phyloP scores from a whole-genome alignment of 2,113 vertebrate species.

The Pangasianodon gigas region DNA sequence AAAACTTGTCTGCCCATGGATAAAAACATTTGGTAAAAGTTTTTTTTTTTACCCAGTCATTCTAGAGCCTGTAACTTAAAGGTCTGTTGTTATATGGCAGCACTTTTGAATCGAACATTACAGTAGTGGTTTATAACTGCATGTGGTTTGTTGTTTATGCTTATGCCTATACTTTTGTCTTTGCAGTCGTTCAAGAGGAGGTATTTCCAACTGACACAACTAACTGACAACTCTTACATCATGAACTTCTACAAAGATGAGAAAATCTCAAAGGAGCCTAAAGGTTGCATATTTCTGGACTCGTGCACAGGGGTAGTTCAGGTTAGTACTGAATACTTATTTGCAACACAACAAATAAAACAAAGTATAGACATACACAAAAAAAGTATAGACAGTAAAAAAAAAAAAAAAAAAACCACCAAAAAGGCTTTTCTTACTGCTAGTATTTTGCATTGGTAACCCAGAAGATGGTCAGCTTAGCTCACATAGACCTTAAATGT shows the following conservation, averaged over 20 bases:
- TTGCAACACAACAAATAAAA: background rate
- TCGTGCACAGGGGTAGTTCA: constrained; percentile 95
- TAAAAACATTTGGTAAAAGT: background rate
- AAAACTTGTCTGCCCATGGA: background rate
- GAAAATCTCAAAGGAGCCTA: constrained; percentile 98
- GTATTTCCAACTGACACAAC: constrained; percentile 95
- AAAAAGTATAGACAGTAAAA: background rate
- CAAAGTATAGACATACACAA: too few relatives aligned
- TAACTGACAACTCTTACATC: constrained; percentile 96
- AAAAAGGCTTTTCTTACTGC: background rate
- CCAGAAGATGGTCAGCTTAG: background rate
- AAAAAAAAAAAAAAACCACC: background rate
- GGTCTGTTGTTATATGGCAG: background rate
- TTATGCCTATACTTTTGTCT: constrained; percentile 23
- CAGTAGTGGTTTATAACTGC: background rate
- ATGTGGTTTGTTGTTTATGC: background rate
- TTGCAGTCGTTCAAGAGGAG: constrained; percentile 95
- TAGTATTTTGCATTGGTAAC: background rate
- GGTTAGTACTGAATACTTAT: constrained; percentile 71
- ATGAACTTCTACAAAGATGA: constrained; percentile 99
- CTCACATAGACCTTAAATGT: background rate
- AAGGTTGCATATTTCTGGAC: constrained; percentile 98
- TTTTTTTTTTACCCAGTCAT: background rate
- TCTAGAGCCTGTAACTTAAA: background rate
- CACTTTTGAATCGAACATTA: background rate